These are phyloP conservation scores for Chlorospingus semifuscus DNA, from an alignment of 2,797 vertebrate genomes.

Conservation along the genomic window DNA sequence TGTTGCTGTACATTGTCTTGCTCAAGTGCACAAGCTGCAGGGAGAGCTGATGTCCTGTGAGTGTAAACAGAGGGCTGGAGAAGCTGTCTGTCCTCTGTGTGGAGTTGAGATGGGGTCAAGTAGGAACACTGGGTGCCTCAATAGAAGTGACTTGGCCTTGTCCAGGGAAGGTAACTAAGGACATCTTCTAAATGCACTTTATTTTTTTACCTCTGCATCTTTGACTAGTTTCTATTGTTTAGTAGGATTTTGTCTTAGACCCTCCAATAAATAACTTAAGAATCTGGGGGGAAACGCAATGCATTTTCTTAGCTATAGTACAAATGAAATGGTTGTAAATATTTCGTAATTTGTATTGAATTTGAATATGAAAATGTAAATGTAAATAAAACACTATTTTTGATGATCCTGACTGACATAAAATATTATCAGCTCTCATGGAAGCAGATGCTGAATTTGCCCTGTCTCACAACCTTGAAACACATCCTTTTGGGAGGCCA, in stretches of 20 bases:
- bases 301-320: slow-evolving; percentile 56
- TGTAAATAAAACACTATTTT: slow-evolving; percentile 82
- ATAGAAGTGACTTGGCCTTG: slow-evolving; percentile 58
- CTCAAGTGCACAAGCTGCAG: slow-evolving; percentile 36
- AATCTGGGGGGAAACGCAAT: slow-evolving; percentile 62
- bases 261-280: slow-evolving; percentile 34
- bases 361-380: slow-evolving; percentile 77
- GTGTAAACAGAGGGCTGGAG: slow-evolving; percentile 17
- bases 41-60: slow-evolving; percentile 29
- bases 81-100: slow-evolving; percentile 42
- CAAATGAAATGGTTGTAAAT: slow-evolving; percentile 76
- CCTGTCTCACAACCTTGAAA: not conserved
- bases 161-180: slow-evolving; percentile 66
- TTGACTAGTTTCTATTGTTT: slow-evolving; percentile 58
- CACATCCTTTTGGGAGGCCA: not conserved
- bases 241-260: slow-evolving; percentile 57
- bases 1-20: not conserved
- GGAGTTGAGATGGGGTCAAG: not conserved
- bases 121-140: slow-evolving; percentile 64
- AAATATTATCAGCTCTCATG: not conserved
- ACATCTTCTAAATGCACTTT: slow-evolving; percentile 77
- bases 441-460: not conserved
- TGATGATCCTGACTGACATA: slow-evolving; percentile 38
- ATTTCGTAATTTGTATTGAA: slow-evolving; percentile 77
- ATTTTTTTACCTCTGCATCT: slow-evolving; percentile 69